phyloP scores from a whole-genome alignment of 2,113 vertebrate species.

The Cettia cetti region DNA sequence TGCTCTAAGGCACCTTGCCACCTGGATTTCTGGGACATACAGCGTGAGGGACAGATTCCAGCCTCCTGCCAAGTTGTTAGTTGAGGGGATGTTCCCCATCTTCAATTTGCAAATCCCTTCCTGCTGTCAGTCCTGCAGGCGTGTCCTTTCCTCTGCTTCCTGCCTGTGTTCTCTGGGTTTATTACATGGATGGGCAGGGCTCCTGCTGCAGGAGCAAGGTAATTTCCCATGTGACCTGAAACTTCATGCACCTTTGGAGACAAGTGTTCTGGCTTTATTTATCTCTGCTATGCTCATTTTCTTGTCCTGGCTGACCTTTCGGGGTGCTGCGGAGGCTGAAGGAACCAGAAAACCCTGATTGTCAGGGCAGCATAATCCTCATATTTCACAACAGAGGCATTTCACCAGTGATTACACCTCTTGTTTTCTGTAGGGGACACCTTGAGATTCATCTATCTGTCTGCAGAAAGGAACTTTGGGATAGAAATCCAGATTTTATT shows the following conservation, averaged over 20 bases:
- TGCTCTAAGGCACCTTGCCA: not conserved
- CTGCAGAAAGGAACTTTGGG: not conserved
- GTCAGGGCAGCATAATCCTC: not conserved
- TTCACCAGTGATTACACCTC: not conserved
- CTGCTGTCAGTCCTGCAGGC: not conserved
- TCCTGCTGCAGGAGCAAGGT: not conserved
- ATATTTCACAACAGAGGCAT: rapidly evolving
- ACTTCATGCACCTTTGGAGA: not conserved
- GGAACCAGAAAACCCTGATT: not conserved
- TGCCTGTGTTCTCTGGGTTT: not conserved
- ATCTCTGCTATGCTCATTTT: not conserved
- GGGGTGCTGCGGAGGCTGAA: rapidly evolving
- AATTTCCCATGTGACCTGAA: not conserved
- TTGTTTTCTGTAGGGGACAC: not conserved
- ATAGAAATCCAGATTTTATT: not conserved
- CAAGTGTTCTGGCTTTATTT: not conserved
- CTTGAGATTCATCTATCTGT: not conserved
- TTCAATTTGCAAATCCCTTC: not conserved
- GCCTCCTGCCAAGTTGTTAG: not conserved
- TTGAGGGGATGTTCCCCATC: not conserved
- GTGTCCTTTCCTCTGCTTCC: not conserved
- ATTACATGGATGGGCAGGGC: not conserved
- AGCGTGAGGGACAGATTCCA: not conserved
- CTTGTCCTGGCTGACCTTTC: not conserved
- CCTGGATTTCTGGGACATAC: not conserved